These are phyloP conservation scores for Penaeus monodon DNA, from an alignment of 2,888 invertebrate species.

Conservation along the genomic window DNA sequence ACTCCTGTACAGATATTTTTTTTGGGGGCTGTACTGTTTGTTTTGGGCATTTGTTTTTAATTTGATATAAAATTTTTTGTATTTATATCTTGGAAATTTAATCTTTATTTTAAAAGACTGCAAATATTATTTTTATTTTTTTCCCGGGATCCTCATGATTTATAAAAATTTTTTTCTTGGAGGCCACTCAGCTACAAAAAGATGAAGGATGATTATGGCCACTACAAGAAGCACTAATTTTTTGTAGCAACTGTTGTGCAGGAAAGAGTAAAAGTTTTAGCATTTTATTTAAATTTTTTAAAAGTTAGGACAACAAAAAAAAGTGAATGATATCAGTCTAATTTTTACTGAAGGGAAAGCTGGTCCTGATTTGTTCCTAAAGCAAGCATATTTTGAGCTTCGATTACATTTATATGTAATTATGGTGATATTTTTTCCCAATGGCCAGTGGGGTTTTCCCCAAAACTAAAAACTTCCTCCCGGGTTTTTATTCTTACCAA, in stretches of 20 bases:
- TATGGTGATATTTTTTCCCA: too few relatives aligned
- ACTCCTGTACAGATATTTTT: too few relatives aligned
- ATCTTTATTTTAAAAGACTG: not conserved
- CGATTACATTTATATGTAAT: too few relatives aligned
- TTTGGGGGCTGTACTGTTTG: too few relatives aligned
- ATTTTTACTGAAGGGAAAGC: not conserved
- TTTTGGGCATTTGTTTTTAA: too few relatives aligned
- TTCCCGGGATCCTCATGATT: constrained; percentile 78
- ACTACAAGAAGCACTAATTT: constrained; percentile 22
- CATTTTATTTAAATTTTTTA: not conserved
- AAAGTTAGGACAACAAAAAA: too few relatives aligned
- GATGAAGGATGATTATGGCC: constrained; percentile 45
- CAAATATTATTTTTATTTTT: not conserved
- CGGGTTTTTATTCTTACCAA: too few relatives aligned
- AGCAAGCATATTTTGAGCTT: not conserved
- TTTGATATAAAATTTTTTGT: too few relatives aligned
- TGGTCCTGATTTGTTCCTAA: not conserved
- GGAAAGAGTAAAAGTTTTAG: constrained; percentile 34
- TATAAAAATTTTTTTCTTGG: constrained; percentile 83
- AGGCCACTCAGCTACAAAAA: constrained; percentile 81
- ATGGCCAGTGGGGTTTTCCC: too few relatives aligned
- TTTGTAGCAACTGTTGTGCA: constrained; percentile 31
- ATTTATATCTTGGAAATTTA: not conserved
- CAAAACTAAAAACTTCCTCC: too few relatives aligned
- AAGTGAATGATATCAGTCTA: not conserved